These are phyloP conservation scores for Temnothorax curvispinosus DNA, from an alignment of 1,140 invertebrate genomes.

Conservation along the genomic window DNA sequence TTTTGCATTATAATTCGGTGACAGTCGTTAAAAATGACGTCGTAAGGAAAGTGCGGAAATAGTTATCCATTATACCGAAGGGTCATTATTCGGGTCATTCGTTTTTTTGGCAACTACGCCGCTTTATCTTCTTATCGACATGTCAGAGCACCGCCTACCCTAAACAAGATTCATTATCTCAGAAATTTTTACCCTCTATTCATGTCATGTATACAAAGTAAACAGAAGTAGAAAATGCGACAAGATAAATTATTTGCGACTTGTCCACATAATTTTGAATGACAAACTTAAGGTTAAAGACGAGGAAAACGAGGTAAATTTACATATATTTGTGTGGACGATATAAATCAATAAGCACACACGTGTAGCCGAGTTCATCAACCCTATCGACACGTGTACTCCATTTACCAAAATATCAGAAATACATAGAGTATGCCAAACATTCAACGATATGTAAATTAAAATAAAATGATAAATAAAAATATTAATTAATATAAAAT, in stretches of 20 bases:
- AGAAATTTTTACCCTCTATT: not conserved
- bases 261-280: not conserved
- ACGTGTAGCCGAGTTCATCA: not conserved
- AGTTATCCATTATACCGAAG: not conserved
- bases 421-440: not conserved
- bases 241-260: not conserved
- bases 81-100: not conserved
- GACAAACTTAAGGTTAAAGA: not conserved
- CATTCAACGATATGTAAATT: not conserved
- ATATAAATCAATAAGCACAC: not conserved
- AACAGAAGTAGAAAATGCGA: not conserved
- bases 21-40: not conserved
- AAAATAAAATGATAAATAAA: not conserved
- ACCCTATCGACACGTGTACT: not conserved
- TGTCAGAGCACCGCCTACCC: not conserved
- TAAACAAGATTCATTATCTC: not conserved
- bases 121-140: not conserved
- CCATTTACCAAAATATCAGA: not conserved
- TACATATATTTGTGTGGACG: not conserved
- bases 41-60: not conserved
- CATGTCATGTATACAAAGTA: not conserved
- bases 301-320: not conserved
- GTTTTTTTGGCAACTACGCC: not conserved
- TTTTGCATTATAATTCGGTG: not conserved
- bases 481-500: not conserved